These are phyloP conservation scores for Hydrotaea diabolus DNA, from an alignment of 2,888 invertebrate genomes.

Conservation along the genomic window DNA sequence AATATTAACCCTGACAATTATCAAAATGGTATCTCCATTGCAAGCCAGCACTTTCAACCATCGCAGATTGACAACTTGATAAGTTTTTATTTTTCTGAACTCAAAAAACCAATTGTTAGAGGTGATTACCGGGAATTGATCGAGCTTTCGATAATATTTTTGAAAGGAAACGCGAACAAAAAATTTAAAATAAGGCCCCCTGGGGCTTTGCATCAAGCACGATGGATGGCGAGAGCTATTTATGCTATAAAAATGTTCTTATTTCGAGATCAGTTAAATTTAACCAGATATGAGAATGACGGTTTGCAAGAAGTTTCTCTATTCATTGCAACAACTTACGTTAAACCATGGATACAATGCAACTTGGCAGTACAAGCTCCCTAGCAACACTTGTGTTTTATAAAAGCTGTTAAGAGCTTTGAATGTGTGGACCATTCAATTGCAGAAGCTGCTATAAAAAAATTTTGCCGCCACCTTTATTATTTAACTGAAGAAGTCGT, in stretches of 20 bases:
- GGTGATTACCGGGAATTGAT: constrained; percentile 31
- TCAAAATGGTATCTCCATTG: neutral
- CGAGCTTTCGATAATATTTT: constrained; percentile 48
- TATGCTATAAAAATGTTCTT: constrained; percentile 69
- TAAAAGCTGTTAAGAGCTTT: constrained; percentile 3
- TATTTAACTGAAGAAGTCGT: constrained; percentile 24
- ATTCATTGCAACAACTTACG: constrained; percentile 67
- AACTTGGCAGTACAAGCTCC: constrained; percentile 37
- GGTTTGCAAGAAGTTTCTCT: constrained; percentile 50
- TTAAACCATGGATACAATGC: constrained; percentile 71
- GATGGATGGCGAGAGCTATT: constrained; percentile 73
- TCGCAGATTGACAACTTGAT: constrained; percentile 29
- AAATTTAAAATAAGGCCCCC: constrained; percentile 50
- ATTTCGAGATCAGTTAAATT: constrained; percentile 49
- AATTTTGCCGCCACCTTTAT: neutral
- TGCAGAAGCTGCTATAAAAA: constrained; percentile 25
- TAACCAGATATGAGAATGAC: constrained; percentile 56
- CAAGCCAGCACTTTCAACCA: neutral
- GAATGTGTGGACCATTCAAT: constrained; percentile 1
- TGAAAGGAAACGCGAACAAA: constrained; percentile 7
- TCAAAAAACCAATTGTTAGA: constrained; percentile 33
- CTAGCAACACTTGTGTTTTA: constrained; percentile 11
- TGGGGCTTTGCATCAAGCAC: constrained; percentile 70
- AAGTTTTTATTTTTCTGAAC: constrained; percentile 37
- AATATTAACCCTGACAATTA: neutral